Base-by-base conservation (phyloP, 2,888 invertebrate genomes). In the Petrolisthes manimaculis region DNA sequence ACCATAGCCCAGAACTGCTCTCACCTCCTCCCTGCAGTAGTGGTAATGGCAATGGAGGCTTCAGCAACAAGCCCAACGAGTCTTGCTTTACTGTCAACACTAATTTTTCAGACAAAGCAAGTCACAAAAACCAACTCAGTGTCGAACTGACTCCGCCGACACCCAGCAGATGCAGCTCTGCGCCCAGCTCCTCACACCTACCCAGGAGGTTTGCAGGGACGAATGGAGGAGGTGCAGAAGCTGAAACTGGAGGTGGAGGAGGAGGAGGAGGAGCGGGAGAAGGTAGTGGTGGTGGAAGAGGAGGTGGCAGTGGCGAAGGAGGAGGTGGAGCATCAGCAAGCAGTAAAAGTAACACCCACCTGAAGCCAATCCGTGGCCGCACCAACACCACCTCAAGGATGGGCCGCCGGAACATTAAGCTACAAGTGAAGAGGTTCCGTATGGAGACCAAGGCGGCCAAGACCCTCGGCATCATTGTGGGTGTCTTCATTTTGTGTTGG, bases 391-490 rank as follows among this genome's bases (percentile, higher is more conserved):
- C 83, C 12, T 89, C 91, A 8, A 21, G 89, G 67, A 91, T 97
- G 96, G 97, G 97, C 55, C 96, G 96, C 92, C 94, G 97, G 89
- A 97, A 97, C 93, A 97, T 97, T 90, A 97, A 97, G 93, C 96
- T 97, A 4, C 93, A 94, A 95, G 97, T 97, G 91, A 97, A 97
- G 93, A 95, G 97, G 81, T 97, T 97, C 93, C 95, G 97, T 5
- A 97, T 97, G 96, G 98, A 99, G 93, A 98, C 98, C 0, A 98
- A 98, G 94, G 98, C 98, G 0, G 98, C 98, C 2, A 98, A 98
- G 93, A 99, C 99, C 0, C 97, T 99, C 67, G 99, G 99, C 85
- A 97, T 99, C 91, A 99, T 99, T 92, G 98, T 99, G 98, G 98
- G 98, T 18, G 98, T 98, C 14, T 95, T 99, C 93, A 95, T 99